phyloP scores from a whole-genome alignment of 2,888 invertebrate species.

The Lasioglossum oenotherae region DNA sequence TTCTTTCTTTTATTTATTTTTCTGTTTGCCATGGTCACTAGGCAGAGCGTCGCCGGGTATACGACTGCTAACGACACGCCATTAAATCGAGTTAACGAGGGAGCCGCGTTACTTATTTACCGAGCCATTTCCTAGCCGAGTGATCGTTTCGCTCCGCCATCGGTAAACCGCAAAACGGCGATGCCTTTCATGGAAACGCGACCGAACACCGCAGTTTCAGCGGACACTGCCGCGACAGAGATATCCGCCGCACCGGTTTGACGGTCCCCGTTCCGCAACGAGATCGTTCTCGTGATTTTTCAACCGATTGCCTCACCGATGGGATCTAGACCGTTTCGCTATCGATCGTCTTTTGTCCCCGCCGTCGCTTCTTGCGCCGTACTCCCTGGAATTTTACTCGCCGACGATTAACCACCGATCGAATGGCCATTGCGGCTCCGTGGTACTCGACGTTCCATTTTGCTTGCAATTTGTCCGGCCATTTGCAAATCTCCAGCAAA shows the following conservation, averaged over 20 bases:
- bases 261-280: constrained; percentile 20
- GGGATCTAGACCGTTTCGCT: constrained; percentile 1
- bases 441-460: neutral
- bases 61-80: constrained; percentile 80
- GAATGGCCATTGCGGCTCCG: neutral
- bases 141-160: constrained; percentile 66
- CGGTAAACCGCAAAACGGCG: constrained; percentile 70
- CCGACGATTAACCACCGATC: neutral
- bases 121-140: constrained; percentile 67
- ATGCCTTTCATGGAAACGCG: constrained; percentile 60
- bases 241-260: constrained; percentile 15
- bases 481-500: neutral
- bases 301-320: constrained; percentile 5
- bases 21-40: constrained; percentile 58
- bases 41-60: constrained; percentile 65
- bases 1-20: constrained; percentile 31
- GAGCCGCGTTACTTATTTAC: constrained; percentile 74
- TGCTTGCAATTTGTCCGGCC: neutral
- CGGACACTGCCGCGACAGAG: constrained; percentile 61
- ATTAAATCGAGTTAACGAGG: constrained; percentile 82
- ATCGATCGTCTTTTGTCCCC: constrained; percentile 25
- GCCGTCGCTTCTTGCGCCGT: neutral
- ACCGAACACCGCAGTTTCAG: constrained; percentile 44
- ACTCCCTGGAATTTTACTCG: neutral
- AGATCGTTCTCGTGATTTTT: constrained; percentile 24